These are phyloP conservation scores for Sminthurinus signatus DNA, from an alignment of 1,140 invertebrate genomes.

Conservation along the genomic window DNA sequence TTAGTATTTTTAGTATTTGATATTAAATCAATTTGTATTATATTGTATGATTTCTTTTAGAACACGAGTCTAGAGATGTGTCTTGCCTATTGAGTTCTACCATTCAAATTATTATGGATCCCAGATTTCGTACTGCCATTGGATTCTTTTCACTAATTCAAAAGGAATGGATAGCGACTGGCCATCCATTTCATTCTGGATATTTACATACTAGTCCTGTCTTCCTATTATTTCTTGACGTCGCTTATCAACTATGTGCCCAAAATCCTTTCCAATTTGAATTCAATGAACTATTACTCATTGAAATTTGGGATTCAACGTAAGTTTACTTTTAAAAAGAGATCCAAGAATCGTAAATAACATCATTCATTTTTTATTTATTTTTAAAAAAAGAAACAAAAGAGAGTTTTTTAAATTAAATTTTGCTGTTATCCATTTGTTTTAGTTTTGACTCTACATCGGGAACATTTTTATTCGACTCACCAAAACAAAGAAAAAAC, in stretches of 20 bases:
- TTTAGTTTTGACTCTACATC: conserved; percentile 35
- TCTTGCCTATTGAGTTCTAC: conserved; percentile 80
- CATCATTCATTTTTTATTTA: too few relatives aligned
- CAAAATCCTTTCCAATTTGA: conserved; percentile 84
- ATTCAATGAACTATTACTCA: conserved; percentile 87
- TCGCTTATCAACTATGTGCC: conserved; percentile 81
- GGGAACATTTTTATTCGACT: conserved; percentile 38
- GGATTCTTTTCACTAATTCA: conserved; percentile 90
- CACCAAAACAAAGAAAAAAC: conserved; percentile 25
- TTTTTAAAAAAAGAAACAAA: too few relatives aligned
- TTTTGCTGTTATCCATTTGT: too few relatives aligned
- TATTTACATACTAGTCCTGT: conserved; percentile 53
- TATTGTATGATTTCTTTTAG: conserved; percentile 49
- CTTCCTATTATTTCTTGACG: conserved; percentile 86
- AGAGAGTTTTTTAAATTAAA: too few relatives aligned
- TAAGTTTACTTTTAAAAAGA: too few relatives aligned
- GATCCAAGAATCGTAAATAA: too few relatives aligned
- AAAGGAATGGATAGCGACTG: conserved; percentile 89
- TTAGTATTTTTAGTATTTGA: too few relatives aligned
- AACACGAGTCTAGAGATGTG: conserved; percentile 76
- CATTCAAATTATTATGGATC: conserved; percentile 79
- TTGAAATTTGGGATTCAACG: conserved; percentile 75
- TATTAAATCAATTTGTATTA: too few relatives aligned
- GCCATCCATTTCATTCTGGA: conserved; percentile 51
- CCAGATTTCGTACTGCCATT: conserved; percentile 67